These are phyloP conservation scores for Mystacides longicornis DNA, from an alignment of 2,888 invertebrate genomes.

Conservation along the genomic window DNA sequence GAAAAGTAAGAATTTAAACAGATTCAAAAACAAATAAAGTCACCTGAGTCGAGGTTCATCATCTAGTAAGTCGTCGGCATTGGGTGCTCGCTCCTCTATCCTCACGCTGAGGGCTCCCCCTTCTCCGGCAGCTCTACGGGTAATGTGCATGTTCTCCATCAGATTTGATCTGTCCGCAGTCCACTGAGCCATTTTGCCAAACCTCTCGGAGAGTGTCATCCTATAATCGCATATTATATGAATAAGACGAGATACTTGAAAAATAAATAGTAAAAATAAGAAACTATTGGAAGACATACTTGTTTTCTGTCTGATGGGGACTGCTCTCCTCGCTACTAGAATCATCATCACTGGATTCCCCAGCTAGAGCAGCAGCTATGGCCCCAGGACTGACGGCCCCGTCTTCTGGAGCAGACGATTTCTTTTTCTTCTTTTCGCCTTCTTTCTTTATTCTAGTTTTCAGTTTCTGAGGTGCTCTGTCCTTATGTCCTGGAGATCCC, in stretches of 20 bases:
- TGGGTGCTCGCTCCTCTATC: conserved; percentile 55
- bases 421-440: conserved; percentile 29
- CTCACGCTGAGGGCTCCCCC: conserved; percentile 69
- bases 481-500: conserved; percentile 27
- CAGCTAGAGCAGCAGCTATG: conserved; percentile 24
- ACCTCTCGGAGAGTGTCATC: conserved; percentile 76
- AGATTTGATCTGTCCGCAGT: conserved; percentile 74
- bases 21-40: too few relatives aligned
- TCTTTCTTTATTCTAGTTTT: conserved; percentile 26
- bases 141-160: conserved; percentile 80
- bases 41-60: conserved; percentile 42
- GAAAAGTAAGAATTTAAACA: too few relatives aligned
- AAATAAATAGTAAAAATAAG: too few relatives aligned
- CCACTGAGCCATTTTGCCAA: conserved; percentile 91
- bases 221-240: conserved; percentile 30
- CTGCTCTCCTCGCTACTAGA: conserved; percentile 29
- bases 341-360: conserved; percentile 20
- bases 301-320: conserved; percentile 20
- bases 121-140: conserved; percentile 65
- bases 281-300: conserved; percentile 28
- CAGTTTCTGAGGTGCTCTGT: conserved; percentile 19
- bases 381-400: conserved; percentile 26
- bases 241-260: too few relatives aligned
- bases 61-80: conserved; percentile 45
- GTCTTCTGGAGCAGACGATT: conserved; percentile 27